Conservation (phyloP, 2,888 invertebrate genomes). For the Eupithecia dodoneata region DNA sequence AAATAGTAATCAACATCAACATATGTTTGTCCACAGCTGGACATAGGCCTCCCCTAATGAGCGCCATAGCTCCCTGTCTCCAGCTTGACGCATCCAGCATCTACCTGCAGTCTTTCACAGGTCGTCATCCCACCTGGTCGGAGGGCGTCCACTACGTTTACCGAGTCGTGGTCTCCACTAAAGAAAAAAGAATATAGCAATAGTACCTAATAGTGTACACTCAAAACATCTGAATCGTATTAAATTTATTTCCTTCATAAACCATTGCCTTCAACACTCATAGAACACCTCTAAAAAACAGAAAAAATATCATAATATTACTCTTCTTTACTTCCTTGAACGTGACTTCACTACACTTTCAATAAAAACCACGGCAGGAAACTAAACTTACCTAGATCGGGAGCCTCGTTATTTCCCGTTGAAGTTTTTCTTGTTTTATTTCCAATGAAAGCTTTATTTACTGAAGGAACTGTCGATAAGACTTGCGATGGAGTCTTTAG, state of each 20-base stretch:
- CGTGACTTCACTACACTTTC: constrained; percentile 13
- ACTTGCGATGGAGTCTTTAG: not conserved
- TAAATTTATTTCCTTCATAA: not conserved
- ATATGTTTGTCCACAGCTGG: too few species aligned
- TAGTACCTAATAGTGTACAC: too few species aligned
- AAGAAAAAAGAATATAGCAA: too few species aligned
- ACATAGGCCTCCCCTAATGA: too few species aligned
- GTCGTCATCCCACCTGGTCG: too few species aligned
- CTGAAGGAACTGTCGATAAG: not conserved
- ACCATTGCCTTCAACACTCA: not conserved
- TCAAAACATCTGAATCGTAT: too few species aligned
- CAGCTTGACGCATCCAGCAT: too few species aligned
- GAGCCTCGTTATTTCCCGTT: constrained; percentile 21
- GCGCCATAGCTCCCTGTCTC: too few species aligned
- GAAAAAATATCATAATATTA: not conserved
- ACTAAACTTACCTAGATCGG: constrained; percentile 21
- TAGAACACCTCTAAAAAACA: not conserved
- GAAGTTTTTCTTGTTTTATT: constrained; percentile 11
- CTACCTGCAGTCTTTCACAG: too few species aligned
- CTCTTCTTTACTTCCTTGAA: not conserved
- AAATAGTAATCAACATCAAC: too few species aligned
- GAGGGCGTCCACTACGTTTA: too few species aligned
- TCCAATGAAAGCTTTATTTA: not conserved
- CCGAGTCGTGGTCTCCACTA: too few species aligned
- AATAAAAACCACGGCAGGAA: constrained; percentile 20